Conservation (phyloP, 1,140 invertebrate genomes). For the Scylla paramamosain region DNA sequence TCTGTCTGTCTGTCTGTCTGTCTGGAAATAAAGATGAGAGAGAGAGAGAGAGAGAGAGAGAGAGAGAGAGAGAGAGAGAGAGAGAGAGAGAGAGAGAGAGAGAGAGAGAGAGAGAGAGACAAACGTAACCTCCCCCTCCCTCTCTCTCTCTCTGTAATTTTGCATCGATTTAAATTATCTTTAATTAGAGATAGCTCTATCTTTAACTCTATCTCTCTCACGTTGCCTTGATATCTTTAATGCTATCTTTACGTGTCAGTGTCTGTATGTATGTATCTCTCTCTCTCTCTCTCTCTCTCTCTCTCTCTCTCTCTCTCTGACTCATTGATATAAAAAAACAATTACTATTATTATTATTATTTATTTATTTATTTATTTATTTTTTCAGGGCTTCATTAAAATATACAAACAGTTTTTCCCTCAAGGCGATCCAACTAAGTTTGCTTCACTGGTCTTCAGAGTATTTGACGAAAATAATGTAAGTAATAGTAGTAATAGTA, state of each 20-base stretch:
- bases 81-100: too few species aligned
- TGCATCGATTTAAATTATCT: too few species aligned
- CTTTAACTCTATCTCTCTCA: neutral
- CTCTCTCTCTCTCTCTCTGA: neutral
- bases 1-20: conserved; percentile 27
- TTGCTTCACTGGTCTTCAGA: conserved; percentile 97
- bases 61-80: too few species aligned
- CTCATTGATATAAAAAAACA: neutral
- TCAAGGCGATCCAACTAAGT: conserved; percentile 98
- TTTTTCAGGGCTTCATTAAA: conserved; percentile 95
- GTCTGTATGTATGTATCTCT: neutral
- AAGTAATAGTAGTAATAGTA: conserved; percentile 81
- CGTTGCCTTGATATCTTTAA: neutral
- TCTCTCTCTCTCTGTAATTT: conserved; percentile 15
- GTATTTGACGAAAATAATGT: conserved; percentile 99
- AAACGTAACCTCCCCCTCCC: conserved; percentile 61
- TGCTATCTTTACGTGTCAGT: neutral
- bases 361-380: conserved; percentile 34
- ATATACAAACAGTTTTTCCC: conserved; percentile 99
- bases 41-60: too few species aligned
- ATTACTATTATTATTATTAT: neutral
- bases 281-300: conserved; percentile 4
- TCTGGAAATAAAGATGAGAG: too few species aligned
- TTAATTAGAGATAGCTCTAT: too few species aligned
- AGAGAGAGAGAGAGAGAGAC: too few species aligned